phyloP scores from a whole-genome alignment of 1,140 invertebrate species.

The Planococcus citri region DNA sequence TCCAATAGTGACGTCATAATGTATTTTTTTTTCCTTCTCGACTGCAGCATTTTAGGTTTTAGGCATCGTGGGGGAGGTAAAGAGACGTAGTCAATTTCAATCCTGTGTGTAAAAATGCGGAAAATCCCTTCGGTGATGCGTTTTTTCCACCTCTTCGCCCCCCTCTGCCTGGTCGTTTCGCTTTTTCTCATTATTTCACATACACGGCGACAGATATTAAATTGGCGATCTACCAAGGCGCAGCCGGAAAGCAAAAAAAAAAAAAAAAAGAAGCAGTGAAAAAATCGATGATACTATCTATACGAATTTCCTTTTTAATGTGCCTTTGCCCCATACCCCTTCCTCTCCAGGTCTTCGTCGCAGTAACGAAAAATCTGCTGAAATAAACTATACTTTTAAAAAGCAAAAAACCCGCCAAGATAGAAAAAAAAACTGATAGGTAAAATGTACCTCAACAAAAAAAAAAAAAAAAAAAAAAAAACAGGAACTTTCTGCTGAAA shows the following conservation, averaged over 20 bases:
- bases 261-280: background rate
- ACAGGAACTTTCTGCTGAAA: too few species aligned
- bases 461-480: too few species aligned
- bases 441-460: too few species aligned
- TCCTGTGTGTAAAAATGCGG: background rate
- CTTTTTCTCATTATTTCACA: constrained; percentile 3
- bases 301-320: background rate
- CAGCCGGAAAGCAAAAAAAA: background rate
- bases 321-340: too few species aligned
- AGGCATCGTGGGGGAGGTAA: too few species aligned
- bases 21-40: background rate
- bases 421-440: too few species aligned
- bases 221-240: background rate
- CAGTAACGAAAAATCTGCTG: too few species aligned
- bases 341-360: too few species aligned
- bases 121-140: constrained; percentile 5
- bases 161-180: background rate
- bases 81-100: background rate
- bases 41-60: background rate
- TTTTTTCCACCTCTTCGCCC: background rate
- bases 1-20: background rate
- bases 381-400: too few species aligned
- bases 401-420: too few species aligned
- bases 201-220: background rate
- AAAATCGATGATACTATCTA: background rate